Conservation (phyloP, 1,140 invertebrate genomes). For the Drosophila fuyamai region DNA sequence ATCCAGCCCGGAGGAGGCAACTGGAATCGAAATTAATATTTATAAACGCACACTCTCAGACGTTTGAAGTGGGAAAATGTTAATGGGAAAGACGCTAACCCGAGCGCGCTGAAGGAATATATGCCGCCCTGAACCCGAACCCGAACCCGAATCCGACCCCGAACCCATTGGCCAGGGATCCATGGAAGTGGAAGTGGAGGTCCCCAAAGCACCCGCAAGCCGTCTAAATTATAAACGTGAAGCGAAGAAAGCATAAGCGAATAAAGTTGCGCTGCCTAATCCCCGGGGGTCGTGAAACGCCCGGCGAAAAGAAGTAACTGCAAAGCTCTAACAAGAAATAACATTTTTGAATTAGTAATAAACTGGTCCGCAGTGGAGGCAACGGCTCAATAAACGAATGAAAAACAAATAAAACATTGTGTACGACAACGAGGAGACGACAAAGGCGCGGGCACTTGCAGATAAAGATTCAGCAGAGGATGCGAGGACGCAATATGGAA, state of each 20-base stretch:
- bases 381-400: constrained; percentile 73
- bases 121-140: neutral
- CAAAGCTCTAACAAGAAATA: constrained; percentile 73
- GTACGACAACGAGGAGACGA: constrained; percentile 44
- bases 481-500: constrained; percentile 24
- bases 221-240: constrained; percentile 71
- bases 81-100: constrained; percentile 41
- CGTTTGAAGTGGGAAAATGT: constrained; percentile 40
- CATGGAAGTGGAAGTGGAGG: constrained; percentile 1
- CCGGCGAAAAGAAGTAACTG: constrained; percentile 31
- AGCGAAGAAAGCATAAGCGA: constrained; percentile 59
- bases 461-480: constrained; percentile 5
- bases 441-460: constrained; percentile 22
- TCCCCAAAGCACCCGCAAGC: constrained; percentile 58
- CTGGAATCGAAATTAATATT: constrained; percentile 76
- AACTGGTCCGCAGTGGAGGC: constrained; percentile 63
- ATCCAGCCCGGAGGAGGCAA: neutral
- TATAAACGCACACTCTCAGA: constrained; percentile 66
- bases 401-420: constrained; percentile 77
- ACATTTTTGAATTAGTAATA: constrained; percentile 82
- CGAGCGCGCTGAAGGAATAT: constrained; percentile 12
- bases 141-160: neutral
- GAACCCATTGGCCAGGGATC: constrained; percentile 19
- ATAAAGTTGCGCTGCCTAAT: constrained; percentile 59
- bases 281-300: constrained; percentile 37